Evolutionary conservation across 2,888 invertebrate genomes (phyloP).

Genomic region (Mayetiola destructor): DNA sequence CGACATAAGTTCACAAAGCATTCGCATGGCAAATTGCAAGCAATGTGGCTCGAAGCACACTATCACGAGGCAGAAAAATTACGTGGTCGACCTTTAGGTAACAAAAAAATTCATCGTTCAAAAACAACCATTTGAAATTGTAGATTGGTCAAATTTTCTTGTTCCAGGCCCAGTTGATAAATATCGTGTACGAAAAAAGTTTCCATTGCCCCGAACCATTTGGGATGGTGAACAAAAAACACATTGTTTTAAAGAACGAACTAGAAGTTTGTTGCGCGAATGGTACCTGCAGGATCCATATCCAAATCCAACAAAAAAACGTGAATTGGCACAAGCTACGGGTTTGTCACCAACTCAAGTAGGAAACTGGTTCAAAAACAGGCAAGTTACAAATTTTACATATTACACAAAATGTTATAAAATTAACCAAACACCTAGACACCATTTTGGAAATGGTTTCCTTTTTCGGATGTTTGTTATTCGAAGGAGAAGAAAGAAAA

Average conservation of each 20-base stretch:
- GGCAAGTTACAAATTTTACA: too few species aligned
- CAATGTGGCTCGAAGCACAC: conserved; percentile 90
- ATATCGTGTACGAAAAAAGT: conserved; percentile 85
- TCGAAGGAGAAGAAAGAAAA: too few species aligned
- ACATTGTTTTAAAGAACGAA: conserved; percentile 92
- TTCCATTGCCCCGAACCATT: conserved; percentile 78
- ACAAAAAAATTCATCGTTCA: conserved; percentile 16
- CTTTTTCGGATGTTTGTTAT: too few species aligned
- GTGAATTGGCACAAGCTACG: conserved; percentile 79
- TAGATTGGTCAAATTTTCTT: conserved; percentile 14
- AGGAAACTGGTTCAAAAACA: conserved; percentile 91
- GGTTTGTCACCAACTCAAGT: conserved; percentile 87
- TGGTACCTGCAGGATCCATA: conserved; percentile 98
- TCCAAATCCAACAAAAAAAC: conserved; percentile 85
- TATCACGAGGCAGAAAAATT: conserved; percentile 87
- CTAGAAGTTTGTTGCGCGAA: conserved; percentile 84
- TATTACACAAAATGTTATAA: too few species aligned
- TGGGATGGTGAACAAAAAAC: conserved; percentile 96
- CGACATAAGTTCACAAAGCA: conserved; percentile 79
- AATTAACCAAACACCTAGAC: too few species aligned
- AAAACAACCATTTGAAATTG: conserved; percentile 14
- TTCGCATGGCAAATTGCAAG: conserved; percentile 74
- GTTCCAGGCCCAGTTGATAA: conserved; percentile 68
- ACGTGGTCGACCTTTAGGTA: conserved; percentile 68
- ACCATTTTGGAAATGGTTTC: too few species aligned